Conservation (phyloP, 1,140 invertebrate genomes). For the Adoxophyes honmai region DNA sequence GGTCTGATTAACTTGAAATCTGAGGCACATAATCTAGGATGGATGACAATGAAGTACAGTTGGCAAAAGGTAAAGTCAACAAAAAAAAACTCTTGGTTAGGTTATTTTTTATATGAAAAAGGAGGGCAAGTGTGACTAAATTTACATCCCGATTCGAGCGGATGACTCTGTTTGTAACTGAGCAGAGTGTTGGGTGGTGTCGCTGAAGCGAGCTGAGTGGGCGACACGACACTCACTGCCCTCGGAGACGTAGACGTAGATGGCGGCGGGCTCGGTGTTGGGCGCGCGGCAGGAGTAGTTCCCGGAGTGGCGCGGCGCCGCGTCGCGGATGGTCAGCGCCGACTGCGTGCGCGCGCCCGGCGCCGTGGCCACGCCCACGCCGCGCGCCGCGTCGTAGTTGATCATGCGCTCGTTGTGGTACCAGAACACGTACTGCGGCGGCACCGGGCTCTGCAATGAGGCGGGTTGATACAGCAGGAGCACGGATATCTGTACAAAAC, state of each 20-base stretch:
- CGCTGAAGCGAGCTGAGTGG: neutral
- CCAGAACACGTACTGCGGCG: conserved; percentile 94
- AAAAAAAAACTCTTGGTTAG: too few relatives aligned
- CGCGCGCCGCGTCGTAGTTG: conserved; percentile 90
- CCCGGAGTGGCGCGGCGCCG: conserved; percentile 89
- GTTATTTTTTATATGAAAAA: too few relatives aligned
- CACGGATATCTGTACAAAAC: too few relatives aligned
- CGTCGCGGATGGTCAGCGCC: conserved; percentile 87
- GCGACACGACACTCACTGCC: conserved; percentile 77
- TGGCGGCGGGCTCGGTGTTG: conserved; percentile 91
- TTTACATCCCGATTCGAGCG: too few relatives aligned
- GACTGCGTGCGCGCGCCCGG: conserved; percentile 89
- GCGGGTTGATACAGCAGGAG: too few relatives aligned
- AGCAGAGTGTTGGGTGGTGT: neutral
- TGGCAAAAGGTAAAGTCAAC: too few relatives aligned
- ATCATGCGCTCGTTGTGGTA: conserved; percentile 94
- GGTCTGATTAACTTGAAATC: too few relatives aligned
- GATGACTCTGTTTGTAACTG: too few relatives aligned
- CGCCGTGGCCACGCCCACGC: conserved; percentile 89
- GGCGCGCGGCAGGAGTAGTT: conserved; percentile 94
- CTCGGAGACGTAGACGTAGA: conserved; percentile 93
- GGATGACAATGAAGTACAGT: too few relatives aligned
- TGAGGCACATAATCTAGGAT: too few relatives aligned
- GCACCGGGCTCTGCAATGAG: conserved; percentile 92
- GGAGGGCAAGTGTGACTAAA: too few relatives aligned